Conservation (phyloP, 2,797 vertebrate genomes). For the Anguilla obscura region DNA sequence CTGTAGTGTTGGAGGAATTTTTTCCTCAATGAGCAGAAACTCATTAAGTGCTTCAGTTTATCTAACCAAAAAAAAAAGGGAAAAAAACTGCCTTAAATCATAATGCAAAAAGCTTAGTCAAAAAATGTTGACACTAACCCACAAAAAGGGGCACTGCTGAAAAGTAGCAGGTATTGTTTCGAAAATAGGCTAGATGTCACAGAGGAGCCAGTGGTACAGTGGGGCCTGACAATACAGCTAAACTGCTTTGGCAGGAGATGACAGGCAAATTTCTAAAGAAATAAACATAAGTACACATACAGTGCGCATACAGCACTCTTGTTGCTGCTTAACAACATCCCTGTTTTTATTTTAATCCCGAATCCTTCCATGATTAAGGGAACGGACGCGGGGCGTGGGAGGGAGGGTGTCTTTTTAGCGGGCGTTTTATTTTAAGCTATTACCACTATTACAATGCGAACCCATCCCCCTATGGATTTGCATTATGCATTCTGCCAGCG, state of each 20-base stretch:
- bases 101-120: slow-evolving; percentile 55
- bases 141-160: slow-evolving; percentile 68
- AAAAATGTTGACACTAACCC: slow-evolving; percentile 53
- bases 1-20: slow-evolving; percentile 29
- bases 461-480: slow-evolving; percentile 64
- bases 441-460: slow-evolving; percentile 70
- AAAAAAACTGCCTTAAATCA: slow-evolving; percentile 62
- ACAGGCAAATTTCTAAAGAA: slow-evolving; percentile 68
- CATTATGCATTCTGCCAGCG: slow-evolving; percentile 64
- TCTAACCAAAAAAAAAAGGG: slow-evolving; percentile 68
- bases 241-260: slow-evolving; percentile 77
- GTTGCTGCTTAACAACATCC: slow-evolving; percentile 75
- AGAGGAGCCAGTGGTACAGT: slow-evolving; percentile 59
- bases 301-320: slow-evolving; percentile 65
- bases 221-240: slow-evolving; percentile 68
- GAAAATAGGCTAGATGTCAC: slow-evolving; percentile 62
- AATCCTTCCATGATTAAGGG: slow-evolving; percentile 62
- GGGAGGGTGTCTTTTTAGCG: slow-evolving; percentile 13
- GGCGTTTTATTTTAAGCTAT: slow-evolving; percentile 53
- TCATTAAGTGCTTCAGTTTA: slow-evolving; percentile 59
- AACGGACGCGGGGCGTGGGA: slow-evolving; percentile 56
- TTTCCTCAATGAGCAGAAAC: slow-evolving; percentile 45
- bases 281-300: slow-evolving; percentile 68
- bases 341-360: slow-evolving; percentile 66
- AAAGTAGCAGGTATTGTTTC: slow-evolving; percentile 75